phyloP scores from a whole-genome alignment of 2,888 invertebrate genomes.

The Torymus auratus region DNA sequence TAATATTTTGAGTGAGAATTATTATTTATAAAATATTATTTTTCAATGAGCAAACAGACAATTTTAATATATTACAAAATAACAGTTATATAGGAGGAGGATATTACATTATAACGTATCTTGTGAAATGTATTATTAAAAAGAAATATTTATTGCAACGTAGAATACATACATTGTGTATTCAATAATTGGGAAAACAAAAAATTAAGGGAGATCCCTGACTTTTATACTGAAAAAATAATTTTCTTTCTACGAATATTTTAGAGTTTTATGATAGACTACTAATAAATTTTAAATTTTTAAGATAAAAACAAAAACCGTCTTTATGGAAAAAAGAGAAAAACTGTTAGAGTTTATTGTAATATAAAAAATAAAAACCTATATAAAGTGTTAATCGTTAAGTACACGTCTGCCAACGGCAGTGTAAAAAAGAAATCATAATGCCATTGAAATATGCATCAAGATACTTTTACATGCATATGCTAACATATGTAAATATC shows the following conservation, averaged over 20 bases:
- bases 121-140: constrained; percentile 12
- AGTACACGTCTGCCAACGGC: constrained; percentile 26
- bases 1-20: constrained; percentile 14
- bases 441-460: constrained; percentile 50
- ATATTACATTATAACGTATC: constrained; percentile 34
- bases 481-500: constrained; percentile 52
- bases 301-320: constrained; percentile 22
- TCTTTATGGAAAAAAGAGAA: constrained; percentile 14
- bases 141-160: constrained; percentile 26
- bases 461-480: constrained; percentile 41
- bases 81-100: constrained; percentile 37
- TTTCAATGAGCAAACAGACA: constrained; percentile 2
- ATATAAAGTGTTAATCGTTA: constrained; percentile 50
- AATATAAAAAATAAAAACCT: constrained; percentile 52
- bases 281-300: constrained; percentile 26
- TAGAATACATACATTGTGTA: constrained; percentile 3
- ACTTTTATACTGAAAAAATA: constrained; percentile 2
- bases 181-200: neutral
- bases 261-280: constrained; percentile 30
- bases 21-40: constrained; percentile 20
- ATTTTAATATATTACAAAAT: neutral
- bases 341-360: constrained; percentile 44
- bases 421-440: constrained; percentile 40
- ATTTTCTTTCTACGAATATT: constrained; percentile 30
- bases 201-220: neutral